Percentiles rank a stretch among this genome's conserved stretches.
Evolutionary conservation across 2,113 vertebrate species (phyloP).

Genomic region (Ia io): DNA sequence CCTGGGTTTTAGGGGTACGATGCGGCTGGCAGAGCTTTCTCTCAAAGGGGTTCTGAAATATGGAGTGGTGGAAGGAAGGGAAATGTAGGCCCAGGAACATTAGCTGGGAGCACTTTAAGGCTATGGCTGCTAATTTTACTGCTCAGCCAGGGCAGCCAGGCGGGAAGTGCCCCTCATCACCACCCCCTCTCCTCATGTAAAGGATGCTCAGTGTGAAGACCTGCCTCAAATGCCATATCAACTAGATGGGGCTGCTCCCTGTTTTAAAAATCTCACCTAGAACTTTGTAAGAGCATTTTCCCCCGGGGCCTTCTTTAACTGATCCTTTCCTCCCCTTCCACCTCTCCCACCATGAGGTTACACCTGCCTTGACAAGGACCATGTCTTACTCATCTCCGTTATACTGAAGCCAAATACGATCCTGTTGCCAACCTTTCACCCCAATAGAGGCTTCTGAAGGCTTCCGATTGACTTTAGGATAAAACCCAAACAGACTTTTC

Average conservation of each 20-base stretch:
- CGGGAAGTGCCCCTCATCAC: not conserved
- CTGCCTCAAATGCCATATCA: not conserved
- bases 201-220: not conserved
- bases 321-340: not conserved
- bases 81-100: not conserved
- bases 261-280: not conserved
- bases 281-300: not conserved
- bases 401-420: not conserved
- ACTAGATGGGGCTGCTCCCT: not conserved
- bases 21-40: conserved; percentile 20
- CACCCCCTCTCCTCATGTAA: not conserved
- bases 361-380: not conserved
- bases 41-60: conserved; percentile 37
- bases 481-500: not conserved
- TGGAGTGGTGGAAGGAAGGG: not conserved
- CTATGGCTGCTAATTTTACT: not conserved
- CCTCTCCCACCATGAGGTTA: not conserved
- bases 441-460: not conserved
- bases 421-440: not conserved
- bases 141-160: not conserved
- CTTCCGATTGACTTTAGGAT: not conserved
- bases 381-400: not conserved
- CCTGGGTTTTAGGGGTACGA: not conserved
- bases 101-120: not conserved
- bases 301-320: not conserved